Conservation (phyloP, 92 coral and sea anemone species). For the Heliopora coerulea region DNA sequence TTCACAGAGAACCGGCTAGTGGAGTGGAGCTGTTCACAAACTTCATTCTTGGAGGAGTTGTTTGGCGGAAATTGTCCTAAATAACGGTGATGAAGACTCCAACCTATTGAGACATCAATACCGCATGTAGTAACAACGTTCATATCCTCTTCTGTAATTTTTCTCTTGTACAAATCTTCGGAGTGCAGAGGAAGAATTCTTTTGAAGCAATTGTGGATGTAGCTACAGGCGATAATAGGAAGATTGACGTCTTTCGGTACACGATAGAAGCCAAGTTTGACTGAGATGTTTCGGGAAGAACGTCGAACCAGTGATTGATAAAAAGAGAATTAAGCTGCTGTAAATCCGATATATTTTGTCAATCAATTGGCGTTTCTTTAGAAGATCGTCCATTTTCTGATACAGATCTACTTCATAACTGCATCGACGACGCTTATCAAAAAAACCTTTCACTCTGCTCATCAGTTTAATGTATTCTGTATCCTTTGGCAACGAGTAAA, state of each 20-base stretch:
- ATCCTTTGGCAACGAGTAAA: conserved; percentile 23
- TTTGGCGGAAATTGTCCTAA: neutral
- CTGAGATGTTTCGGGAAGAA: neutral
- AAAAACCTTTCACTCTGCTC: conserved; percentile 22
- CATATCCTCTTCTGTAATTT: neutral
- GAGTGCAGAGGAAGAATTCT: no score
- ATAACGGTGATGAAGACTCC: conserved; percentile 2
- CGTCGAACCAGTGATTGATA: no score
- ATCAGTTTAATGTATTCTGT: conserved; percentile 22
- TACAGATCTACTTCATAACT: conserved; percentile 39
- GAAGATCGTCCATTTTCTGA: conserved; percentile 26
- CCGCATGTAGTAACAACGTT: neutral
- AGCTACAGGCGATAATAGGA: no score
- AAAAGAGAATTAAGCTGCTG: conserved; percentile 15
- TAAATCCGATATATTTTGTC: conserved; percentile 3
- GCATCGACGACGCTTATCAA: conserved; percentile 46
- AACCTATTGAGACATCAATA: conserved; percentile 19
- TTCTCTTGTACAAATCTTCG: neutral
- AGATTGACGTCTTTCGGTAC: no score
- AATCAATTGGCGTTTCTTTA: conserved; percentile 2
- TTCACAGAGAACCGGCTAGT: neutral
- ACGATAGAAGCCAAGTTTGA: neutral
- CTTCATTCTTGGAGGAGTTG: neutral
- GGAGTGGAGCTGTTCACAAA: conserved; percentile 2
- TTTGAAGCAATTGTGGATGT: no score